Conservation (phyloP, 2,113 vertebrate genomes). For the Reinhardtius hippoglossoides region DNA sequence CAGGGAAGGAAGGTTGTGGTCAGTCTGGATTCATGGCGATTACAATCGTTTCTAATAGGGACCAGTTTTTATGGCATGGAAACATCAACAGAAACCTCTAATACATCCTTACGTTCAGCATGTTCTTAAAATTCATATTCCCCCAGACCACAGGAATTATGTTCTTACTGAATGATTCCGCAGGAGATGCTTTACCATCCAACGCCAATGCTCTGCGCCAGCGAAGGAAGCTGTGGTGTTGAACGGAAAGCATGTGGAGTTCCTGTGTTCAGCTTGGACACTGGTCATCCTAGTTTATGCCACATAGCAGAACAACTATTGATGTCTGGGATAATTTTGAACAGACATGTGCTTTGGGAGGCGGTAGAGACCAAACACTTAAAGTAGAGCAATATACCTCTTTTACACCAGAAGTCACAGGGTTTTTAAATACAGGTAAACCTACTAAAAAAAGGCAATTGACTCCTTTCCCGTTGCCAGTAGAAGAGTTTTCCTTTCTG, state of each 20-base stretch:
- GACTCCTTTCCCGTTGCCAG: no score
- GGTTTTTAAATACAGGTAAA: no score
- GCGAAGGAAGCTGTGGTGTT: background rate
- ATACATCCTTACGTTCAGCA: background rate
- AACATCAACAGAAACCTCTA: background rate
- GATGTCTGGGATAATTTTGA: background rate
- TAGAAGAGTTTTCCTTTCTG: no score
- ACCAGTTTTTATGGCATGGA: background rate
- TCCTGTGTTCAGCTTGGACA: background rate
- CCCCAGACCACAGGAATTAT: background rate
- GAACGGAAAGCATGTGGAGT: background rate
- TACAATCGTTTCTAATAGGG: background rate
- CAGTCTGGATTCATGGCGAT: background rate
- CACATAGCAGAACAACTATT: background rate
- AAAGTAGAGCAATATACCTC: no score
- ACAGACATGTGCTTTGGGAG: background rate
- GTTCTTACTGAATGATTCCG: background rate
- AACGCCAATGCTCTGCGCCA: no score
- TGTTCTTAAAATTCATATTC: background rate
- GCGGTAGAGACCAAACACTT: background rate
- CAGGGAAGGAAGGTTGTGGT: background rate
- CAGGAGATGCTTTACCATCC: background rate
- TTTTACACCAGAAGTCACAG: no score
- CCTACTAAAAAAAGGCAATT: no score
- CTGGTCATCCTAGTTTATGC: background rate